Evolutionary conservation across 2,888 invertebrate genomes (phyloP), one percentile per base, ranked within the genome.

Genomic region (Cephus nigrinus): DNA sequence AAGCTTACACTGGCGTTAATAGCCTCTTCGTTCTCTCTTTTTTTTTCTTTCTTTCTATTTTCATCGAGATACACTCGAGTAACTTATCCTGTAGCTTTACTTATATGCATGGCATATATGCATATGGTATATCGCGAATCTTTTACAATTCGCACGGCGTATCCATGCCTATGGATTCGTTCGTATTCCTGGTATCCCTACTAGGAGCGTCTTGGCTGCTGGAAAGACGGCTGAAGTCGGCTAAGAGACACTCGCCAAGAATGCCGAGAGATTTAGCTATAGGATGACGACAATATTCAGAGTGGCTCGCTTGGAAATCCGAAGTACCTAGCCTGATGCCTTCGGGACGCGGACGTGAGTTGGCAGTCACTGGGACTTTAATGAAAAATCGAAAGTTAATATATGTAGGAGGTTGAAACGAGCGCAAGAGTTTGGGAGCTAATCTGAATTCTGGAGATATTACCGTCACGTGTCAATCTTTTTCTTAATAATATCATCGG

Each of bases 331-430:
- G 23, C 23, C 55, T 55, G 55, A 55, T 55, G 55, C 11, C 5
- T n/a, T n/a, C 12, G 71, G 31, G 15, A 71, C 71, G 32, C 30
- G 31, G 9, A 71, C 71, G 79, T 78, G 77, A 80, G 80, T 83
- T 80, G 79, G 78, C 80, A 78, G 80, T 78, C 82, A 76, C 80
- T 80, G 80, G 76, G 80, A 78, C 80, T 83, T 82, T 84, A 83
- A 84, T 84, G 84, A 84, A 84, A 84, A 84, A 84, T 83, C 82
- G 82, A 83, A 83, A 82, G 82, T 82, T 75, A 75, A 78, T 77
- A 75, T 76, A 77, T 77, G 76, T 73, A 30, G 79, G 69, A 76
- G n/a, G 71, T 23, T 71, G 35, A 33, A 74, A 69, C 15, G 33
- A 75, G 36, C 33, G 55, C 68, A 12, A 71, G 68, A 33, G 76